phyloP scores from a whole-genome alignment of 2,797 vertebrate species.

The Gallirallus australis region DNA sequence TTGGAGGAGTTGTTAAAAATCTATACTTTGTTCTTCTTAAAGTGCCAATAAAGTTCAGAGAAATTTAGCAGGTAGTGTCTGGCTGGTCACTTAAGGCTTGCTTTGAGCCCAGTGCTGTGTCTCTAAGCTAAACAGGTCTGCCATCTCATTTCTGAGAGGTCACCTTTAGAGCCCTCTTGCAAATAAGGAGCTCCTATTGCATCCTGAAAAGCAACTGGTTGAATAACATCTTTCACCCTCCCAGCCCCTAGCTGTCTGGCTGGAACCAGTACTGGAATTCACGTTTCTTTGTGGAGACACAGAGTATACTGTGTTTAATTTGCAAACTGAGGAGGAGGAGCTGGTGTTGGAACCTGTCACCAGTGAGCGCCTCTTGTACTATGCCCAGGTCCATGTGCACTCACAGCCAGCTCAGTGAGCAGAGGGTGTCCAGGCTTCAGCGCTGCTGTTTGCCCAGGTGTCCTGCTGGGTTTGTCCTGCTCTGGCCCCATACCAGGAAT shows the following conservation, averaged over 20 bases:
- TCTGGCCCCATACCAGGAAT: background rate
- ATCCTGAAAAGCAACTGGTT: background rate
- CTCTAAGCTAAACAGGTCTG: background rate
- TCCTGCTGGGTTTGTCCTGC: background rate
- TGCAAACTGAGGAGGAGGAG: background rate
- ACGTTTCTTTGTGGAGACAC: background rate
- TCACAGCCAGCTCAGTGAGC: fast-evolving
- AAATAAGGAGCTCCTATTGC: background rate
- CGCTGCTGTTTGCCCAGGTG: fast-evolving
- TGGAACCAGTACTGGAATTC: background rate
- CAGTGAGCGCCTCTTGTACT: fast-evolving
- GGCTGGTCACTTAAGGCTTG: slow-evolving; percentile 32
- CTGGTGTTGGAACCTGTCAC: background rate
- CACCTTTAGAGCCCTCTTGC: fast-evolving
- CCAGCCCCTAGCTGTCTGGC: background rate
- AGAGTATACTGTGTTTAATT: background rate
- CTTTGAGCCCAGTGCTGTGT: background rate
- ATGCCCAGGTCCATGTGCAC: fast-evolving
- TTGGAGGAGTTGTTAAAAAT: slow-evolving; percentile 73
- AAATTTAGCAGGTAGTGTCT: slow-evolving; percentile 62
- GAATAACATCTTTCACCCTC: background rate
- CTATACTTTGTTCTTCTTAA: slow-evolving; percentile 73
- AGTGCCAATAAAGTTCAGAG: slow-evolving; percentile 84
- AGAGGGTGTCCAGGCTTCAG: background rate
- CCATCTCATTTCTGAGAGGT: background rate